Evolutionary conservation across 2,888 invertebrate genomes (phyloP).

Genomic region (Biston stratarius): DNA sequence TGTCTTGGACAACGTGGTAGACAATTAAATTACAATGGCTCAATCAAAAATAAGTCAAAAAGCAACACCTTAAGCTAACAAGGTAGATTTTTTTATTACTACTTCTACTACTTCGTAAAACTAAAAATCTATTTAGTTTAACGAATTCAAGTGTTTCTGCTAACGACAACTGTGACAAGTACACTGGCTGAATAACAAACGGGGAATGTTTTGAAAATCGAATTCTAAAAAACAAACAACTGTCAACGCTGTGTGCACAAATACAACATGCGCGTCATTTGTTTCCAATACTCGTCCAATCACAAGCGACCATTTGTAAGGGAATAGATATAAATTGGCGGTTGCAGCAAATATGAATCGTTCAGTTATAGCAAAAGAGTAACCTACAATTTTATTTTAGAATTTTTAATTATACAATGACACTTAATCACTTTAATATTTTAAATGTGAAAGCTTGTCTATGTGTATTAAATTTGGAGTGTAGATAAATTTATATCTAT

Average conservation of each 20-base stretch:
- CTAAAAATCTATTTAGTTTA: background rate
- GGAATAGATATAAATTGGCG: conserved; percentile 79
- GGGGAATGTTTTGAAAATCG: conserved; percentile 14
- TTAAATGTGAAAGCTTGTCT: no score
- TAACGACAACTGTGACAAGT: conserved; percentile 25
- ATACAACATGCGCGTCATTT: conserved; percentile 70
- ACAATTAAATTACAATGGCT: no score
- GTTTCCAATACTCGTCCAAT: conserved; percentile 78
- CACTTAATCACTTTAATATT: no score
- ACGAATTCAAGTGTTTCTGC: conserved; percentile 2
- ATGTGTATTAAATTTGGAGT: no score
- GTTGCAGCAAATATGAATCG: conserved; percentile 76
- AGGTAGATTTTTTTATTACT: no score
- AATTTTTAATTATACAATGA: no score
- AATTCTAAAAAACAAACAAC: conserved; percentile 23
- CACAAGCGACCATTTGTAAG: conserved; percentile 76
- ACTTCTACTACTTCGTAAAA: background rate
- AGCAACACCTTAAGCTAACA: no score
- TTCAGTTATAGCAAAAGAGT: conserved; percentile 50
- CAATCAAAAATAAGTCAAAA: no score
- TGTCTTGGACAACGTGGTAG: no score
- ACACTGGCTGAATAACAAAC: conserved; percentile 23
- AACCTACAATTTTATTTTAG: background rate
- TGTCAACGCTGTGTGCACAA: conserved; percentile 35
- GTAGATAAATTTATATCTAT: no score